Evolutionary conservation across 2,888 invertebrate species (phyloP).

Genomic region (Pristionchus mayeri): DNA sequence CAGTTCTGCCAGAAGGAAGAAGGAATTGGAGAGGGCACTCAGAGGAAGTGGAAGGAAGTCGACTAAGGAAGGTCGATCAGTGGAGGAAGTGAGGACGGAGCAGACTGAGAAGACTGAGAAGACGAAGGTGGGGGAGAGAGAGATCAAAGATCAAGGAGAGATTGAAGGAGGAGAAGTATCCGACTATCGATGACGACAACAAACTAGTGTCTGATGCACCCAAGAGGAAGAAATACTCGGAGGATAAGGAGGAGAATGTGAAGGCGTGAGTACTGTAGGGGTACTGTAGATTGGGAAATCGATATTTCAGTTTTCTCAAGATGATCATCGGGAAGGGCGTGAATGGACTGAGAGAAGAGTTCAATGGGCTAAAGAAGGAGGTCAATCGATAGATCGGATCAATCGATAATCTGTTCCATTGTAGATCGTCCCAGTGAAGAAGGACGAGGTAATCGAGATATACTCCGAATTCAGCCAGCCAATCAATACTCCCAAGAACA

Average conservation of each 20-base stretch:
- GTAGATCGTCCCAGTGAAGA: neutral
- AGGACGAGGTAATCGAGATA: neutral
- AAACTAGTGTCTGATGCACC: slow-evolving; percentile 18
- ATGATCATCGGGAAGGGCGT: neutral
- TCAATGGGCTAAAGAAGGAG: slow-evolving; percentile 10
- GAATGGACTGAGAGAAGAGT: slow-evolving; percentile 23
- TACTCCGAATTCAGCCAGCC: slow-evolving; percentile 1
- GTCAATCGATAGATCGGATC: neutral
- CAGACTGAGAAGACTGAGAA: slow-evolving; percentile 1
- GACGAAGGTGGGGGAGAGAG: neutral
- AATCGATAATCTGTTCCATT: neutral
- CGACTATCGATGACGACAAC: slow-evolving; percentile 15
- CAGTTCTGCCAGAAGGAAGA: slow-evolving; percentile 28
- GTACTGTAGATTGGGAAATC: neutral
- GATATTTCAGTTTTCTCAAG: slow-evolving; percentile 7
- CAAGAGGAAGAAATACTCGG: slow-evolving; percentile 13
- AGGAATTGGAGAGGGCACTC: neutral
- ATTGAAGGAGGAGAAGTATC: slow-evolving; percentile 2
- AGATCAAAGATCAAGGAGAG: neutral
- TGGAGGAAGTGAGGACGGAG: neutral
- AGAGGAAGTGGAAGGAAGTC: neutral
- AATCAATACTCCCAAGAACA: neutral
- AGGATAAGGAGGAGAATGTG: slow-evolving; percentile 25
- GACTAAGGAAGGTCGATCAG: neutral
- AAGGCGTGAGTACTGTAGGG: slow-evolving; percentile 2